Evolutionary conservation across 2,113 vertebrate genomes (phyloP).

Genomic region (Vulpes vulpes): DNA sequence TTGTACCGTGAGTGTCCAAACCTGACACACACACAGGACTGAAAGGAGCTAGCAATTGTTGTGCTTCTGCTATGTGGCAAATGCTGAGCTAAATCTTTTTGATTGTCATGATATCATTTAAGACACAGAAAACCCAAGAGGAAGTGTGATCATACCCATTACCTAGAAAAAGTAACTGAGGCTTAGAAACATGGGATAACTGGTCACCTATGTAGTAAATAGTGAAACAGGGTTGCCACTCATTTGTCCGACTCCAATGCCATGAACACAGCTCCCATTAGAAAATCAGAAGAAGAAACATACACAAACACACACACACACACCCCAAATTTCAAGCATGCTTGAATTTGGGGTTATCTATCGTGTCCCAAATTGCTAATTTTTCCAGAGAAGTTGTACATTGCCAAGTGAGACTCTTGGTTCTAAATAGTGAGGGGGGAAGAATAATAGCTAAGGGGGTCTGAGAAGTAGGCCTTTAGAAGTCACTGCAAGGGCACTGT

Average conservation of each 20-base stretch:
- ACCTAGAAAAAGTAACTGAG: constrained; percentile 11
- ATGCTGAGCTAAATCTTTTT: background rate
- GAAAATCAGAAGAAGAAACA: background rate
- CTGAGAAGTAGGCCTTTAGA: background rate
- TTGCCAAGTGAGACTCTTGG: background rate
- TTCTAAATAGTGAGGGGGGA: background rate
- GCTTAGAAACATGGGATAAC: background rate
- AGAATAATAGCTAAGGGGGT: background rate
- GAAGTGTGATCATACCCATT: background rate
- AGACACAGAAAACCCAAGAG: background rate
- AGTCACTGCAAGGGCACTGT: background rate
- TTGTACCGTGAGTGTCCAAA: background rate
- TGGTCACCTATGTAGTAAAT: background rate
- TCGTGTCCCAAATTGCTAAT: background rate
- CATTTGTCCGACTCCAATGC: background rate
- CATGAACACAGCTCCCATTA: background rate
- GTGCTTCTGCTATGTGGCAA: background rate
- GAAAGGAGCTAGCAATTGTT: background rate
- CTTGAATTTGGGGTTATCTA: background rate
- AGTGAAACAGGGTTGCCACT: background rate
- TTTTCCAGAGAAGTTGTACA: background rate
- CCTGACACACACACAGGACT: background rate
- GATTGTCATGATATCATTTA: background rate
- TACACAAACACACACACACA: background rate
- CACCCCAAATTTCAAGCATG: background rate